phyloP scores from a whole-genome alignment of 92 coral and sea anemone species.

The Hydrozoanthus gracilis region DNA sequence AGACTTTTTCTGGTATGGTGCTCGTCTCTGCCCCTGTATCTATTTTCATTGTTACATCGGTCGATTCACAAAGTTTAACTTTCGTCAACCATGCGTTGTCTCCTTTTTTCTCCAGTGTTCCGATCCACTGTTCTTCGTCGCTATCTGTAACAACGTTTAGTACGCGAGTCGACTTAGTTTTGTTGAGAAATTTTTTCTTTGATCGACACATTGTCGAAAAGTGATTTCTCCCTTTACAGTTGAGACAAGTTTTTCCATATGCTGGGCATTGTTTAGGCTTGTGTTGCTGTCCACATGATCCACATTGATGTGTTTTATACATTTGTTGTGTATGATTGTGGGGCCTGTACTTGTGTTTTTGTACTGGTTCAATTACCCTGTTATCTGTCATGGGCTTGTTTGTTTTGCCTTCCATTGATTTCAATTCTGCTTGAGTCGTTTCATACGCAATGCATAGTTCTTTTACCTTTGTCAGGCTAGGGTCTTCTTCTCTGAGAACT shows the following conservation, averaged over 20 bases:
- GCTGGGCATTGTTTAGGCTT: constrained; percentile 44
- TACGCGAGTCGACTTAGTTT: not conserved
- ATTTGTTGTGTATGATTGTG: not conserved
- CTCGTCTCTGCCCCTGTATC: constrained; percentile 42
- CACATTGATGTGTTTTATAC: constrained; percentile 10
- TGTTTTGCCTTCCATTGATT: constrained; percentile 13
- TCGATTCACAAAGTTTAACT: constrained; percentile 26
- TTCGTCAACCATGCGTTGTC: constrained; percentile 6
- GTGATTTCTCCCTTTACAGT: constrained; percentile 25
- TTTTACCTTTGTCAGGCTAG: constrained; percentile 16
- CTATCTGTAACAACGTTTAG: constrained; percentile 1
- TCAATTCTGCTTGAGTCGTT: constrained; percentile 27
- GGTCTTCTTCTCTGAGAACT: constrained; percentile 24
- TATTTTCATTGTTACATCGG: constrained; percentile 15
- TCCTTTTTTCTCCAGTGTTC: constrained; percentile 18
- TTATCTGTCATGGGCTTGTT: not conserved
- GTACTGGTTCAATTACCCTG: not conserved
- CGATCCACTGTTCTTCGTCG: constrained; percentile 20
- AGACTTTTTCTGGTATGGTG: not conserved
- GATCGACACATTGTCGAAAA: constrained; percentile 22
- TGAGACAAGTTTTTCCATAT: constrained; percentile 31
- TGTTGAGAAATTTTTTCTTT: not conserved
- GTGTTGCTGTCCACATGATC: constrained; percentile 34
- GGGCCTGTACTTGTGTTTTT: not conserved
- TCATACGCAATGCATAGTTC: constrained; percentile 38